A percentile compares a stretch with the other conserved stretches of the same genome.
Evolutionary conservation across 2,888 invertebrate genomes (phyloP).

Genomic region (Pollenia angustigena): DNA sequence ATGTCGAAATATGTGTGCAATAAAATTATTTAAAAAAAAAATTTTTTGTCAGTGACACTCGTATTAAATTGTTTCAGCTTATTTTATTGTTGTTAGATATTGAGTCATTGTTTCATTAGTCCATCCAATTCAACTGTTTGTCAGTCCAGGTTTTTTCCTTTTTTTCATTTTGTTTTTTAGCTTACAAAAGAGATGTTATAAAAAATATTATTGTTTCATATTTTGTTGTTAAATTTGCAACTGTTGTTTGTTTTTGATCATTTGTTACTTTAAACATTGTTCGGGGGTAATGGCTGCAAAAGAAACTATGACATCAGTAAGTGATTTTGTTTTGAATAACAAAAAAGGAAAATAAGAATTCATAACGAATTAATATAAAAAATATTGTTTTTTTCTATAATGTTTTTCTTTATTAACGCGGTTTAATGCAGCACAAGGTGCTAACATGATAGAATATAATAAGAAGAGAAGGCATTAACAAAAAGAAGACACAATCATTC

Average conservation of each 20-base stretch:
- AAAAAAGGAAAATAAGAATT: conserved; percentile 14
- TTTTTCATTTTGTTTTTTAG: conserved; percentile 24
- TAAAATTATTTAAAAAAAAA: conserved; percentile 61
- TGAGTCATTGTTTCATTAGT: conserved; percentile 59
- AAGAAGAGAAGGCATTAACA: no score
- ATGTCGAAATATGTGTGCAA: conserved; percentile 5
- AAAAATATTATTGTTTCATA: conserved; percentile 35
- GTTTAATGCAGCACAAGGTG: conserved; percentile 17
- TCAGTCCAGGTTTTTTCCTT: conserved; percentile 38
- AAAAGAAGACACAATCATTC: no score
- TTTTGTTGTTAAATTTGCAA: conserved; percentile 8
- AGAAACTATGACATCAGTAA: conserved; percentile 71
- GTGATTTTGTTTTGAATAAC: conserved; percentile 30
- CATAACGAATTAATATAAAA: conserved; percentile 9
- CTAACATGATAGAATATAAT: background rate
- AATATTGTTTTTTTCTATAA: background rate
- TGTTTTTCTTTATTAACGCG: conserved; percentile 35
- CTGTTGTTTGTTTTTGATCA: conserved; percentile 7
- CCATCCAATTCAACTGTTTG: conserved; percentile 23
- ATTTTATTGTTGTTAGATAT: conserved; percentile 47
- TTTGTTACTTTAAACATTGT: conserved; percentile 22
- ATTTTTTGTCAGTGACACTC: conserved; percentile 58
- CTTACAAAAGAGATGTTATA: conserved; percentile 36
- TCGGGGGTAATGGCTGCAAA: conserved; percentile 58
- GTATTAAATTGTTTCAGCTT: conserved; percentile 57